Evolutionary conservation across 2,888 invertebrate genomes (phyloP).

Genomic region (Taenaris catops): DNA sequence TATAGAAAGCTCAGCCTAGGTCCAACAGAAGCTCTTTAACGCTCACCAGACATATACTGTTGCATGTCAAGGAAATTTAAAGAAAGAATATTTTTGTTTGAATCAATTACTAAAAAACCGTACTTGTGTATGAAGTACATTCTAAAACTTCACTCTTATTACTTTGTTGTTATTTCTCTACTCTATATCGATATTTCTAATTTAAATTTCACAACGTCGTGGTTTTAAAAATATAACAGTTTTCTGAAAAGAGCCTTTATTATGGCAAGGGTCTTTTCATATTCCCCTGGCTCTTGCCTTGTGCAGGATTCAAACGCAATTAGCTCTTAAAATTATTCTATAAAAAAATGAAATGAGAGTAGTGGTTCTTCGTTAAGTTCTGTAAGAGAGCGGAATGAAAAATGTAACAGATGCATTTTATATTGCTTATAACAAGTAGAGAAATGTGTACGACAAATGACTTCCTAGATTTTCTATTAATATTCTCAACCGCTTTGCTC

Average conservation of each 20-base stretch:
- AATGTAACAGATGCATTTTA: constrained; percentile 10
- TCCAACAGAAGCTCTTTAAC: too few species aligned
- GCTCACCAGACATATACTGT: too few species aligned
- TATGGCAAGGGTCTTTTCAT: constrained; percentile 19
- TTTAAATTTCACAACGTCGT: constrained; percentile 11
- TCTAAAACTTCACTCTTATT: too few species aligned
- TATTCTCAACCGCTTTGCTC: too few species aligned
- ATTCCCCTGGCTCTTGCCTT: constrained; percentile 19
- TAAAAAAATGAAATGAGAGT: constrained; percentile 11
- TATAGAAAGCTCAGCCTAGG: too few species aligned
- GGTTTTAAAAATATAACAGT: constrained; percentile 7
- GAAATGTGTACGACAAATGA: neutral
- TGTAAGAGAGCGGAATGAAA: constrained; percentile 5
- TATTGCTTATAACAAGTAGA: constrained; percentile 1
- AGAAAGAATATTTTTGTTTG: too few species aligned
- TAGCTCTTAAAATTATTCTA: constrained; percentile 19
- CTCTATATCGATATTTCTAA: too few species aligned
- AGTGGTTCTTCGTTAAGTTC: constrained; percentile 3
- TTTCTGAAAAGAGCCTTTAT: constrained; percentile 18
- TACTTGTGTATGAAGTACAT: too few species aligned
- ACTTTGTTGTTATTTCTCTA: too few species aligned
- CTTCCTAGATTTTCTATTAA: too few species aligned
- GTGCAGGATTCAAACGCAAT: constrained; percentile 23
- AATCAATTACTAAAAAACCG: too few species aligned
- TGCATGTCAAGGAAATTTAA: too few species aligned